These are phyloP conservation scores for Palloptera scutellata DNA, from an alignment of 2,888 invertebrate genomes.

Conservation along the genomic window DNA sequence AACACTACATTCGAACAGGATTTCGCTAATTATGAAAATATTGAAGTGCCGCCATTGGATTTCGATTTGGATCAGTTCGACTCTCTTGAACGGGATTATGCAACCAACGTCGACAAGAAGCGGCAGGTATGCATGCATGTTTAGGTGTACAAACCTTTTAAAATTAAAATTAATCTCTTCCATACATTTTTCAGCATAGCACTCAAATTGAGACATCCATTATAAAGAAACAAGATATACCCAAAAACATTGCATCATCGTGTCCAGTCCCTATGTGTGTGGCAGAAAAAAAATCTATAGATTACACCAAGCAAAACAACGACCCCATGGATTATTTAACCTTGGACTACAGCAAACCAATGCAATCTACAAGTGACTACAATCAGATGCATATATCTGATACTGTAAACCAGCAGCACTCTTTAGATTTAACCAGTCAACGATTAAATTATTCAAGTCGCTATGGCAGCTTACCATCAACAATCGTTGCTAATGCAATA, in stretches of 20 bases:
- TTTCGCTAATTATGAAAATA: slow-evolving; percentile 11
- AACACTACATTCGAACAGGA: slow-evolving; percentile 18
- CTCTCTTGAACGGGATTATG: slow-evolving; percentile 2
- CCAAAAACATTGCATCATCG: slow-evolving; percentile 16
- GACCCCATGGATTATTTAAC: slow-evolving; percentile 13
- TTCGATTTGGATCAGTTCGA: slow-evolving; percentile 28
- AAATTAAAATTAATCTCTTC: background rate
- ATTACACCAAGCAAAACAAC: background rate
- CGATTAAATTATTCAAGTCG: slow-evolving; percentile 16
- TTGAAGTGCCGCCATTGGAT: slow-evolving; percentile 7
- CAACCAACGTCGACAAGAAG: too few relatives aligned
- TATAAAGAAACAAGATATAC: background rate
- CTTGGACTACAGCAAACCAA: background rate
- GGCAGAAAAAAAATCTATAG: background rate
- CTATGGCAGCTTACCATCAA: background rate
- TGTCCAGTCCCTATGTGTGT: slow-evolving; percentile 33
- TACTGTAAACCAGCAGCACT: background rate
- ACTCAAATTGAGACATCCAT: slow-evolving; percentile 27
- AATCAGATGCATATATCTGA: background rate
- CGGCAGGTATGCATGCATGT: background rate
- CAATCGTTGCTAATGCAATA: background rate
- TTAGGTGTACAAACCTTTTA: background rate
- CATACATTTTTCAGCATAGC: slow-evolving; percentile 31
- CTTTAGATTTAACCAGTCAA: background rate
- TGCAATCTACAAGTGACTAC: background rate